Conservation (phyloP, 2,797 vertebrate species). For the Cheirogaleus major region DNA sequence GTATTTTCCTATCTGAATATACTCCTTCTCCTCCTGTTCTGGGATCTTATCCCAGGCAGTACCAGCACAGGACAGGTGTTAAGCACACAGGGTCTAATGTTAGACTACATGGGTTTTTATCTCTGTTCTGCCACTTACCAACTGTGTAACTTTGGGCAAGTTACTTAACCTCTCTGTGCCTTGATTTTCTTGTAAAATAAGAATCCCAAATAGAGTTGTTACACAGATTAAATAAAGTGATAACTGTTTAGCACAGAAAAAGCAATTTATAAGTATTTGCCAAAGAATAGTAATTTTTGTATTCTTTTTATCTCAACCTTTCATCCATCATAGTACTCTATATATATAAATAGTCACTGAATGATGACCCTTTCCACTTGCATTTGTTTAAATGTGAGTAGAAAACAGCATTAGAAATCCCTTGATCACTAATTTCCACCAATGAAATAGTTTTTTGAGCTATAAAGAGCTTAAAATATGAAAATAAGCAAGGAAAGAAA, state of each 20-base stretch:
- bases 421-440: background rate
- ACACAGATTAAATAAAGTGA: background rate
- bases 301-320: background rate
- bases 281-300: background rate
- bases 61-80: background rate
- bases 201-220: background rate
- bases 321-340: background rate
- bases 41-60: background rate
- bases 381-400: background rate
- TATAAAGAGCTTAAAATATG: background rate
- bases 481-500: background rate
- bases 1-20: background rate
- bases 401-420: background rate
- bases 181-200: background rate
- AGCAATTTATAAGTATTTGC: background rate
- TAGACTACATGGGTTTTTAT: background rate
- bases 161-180: background rate
- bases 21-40: background rate
- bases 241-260: background rate
- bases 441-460: background rate
- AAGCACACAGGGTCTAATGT: background rate
- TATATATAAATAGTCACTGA: background rate
- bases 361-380: background rate
- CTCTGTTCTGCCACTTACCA: background rate
- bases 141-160: background rate